Base-by-base conservation (phyloP, 2,797 vertebrate species). In the Arctocebus calabarensis region DNA sequence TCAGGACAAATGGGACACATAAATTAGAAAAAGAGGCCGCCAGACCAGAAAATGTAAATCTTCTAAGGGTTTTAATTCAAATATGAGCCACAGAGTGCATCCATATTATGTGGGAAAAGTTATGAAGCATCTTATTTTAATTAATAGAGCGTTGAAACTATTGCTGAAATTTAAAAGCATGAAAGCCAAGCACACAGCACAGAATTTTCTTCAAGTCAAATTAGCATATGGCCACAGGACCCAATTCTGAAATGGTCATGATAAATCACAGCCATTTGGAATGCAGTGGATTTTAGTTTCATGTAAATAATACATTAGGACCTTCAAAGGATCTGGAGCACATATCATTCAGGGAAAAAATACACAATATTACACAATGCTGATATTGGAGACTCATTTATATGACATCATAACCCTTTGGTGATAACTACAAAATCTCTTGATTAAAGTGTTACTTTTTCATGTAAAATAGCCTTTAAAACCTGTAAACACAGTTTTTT, bases 221-320 rank as follows among this genome's bases (percentile, higher is more conserved):
- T 87, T 95, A 93, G 48, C 84, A 91, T 14, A 37, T 12, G 96
- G 90, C 68, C 88, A 95, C 73, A 16, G 27, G 55, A 97, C 32
- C 95, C 96, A 32, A 70, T 62, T 78, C 92, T 95, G 92, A 85
- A 97, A 96, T 0, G 96, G 81, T 81, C 90, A 90, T 93, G 96
- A 97, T 95, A 97, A 98, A 97, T 90, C 98, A 94, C 61, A 91
- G 90, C 25, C 61, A 92, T 92, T 96, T 94, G 96, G 94, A 94
- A 98, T 64, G 77, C 91, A 92, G 94, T 17, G 37, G 61, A 87
- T 96, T 95, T 97, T 89, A 81, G 66, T 85, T 97, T 98, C 57
- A 95, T 97, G 97, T 98, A 98, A 98, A 98, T 96, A 98, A 98
- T 96, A 95, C 82, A 97, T 97, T 52, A 95, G 40, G 95, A 94